Conservation (phyloP, 2,888 invertebrate genomes). For the Drosophila koepferae region DNA sequence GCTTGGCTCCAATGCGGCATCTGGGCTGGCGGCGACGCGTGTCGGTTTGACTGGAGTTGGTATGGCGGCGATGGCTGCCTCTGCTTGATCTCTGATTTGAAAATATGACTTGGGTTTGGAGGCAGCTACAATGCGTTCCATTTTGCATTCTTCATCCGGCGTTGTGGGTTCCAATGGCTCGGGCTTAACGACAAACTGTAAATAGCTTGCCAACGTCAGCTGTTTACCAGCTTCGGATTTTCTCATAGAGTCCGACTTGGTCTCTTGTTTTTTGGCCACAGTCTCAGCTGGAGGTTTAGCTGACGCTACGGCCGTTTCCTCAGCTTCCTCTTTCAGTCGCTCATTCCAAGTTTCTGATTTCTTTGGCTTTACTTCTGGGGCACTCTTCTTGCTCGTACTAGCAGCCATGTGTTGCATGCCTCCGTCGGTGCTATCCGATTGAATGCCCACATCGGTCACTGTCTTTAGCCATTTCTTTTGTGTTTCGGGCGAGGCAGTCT, state of each 20-base stretch:
- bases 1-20: not conserved
- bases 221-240: not conserved
- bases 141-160: constrained; percentile 12
- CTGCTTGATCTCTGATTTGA: not conserved
- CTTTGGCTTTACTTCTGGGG: not conserved
- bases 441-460: not conserved
- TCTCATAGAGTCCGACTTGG: not conserved
- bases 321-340: not conserved
- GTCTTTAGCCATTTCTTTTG: constrained; percentile 20
- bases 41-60: not conserved
- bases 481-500: not conserved
- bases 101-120: constrained; percentile 46
- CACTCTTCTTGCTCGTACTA: too few species aligned
- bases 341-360: not conserved
- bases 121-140: constrained; percentile 51
- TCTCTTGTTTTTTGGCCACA: not conserved
- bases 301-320: not conserved
- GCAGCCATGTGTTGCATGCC: not conserved
- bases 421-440: not conserved
- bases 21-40: not conserved
- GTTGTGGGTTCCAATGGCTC: not conserved
- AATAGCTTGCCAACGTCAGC: not conserved
- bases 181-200: not conserved
- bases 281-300: not conserved
- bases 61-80: not conserved